Conservation (phyloP, 2,113 vertebrate genomes). For the Petrocephalus microphthalmus region DNA sequence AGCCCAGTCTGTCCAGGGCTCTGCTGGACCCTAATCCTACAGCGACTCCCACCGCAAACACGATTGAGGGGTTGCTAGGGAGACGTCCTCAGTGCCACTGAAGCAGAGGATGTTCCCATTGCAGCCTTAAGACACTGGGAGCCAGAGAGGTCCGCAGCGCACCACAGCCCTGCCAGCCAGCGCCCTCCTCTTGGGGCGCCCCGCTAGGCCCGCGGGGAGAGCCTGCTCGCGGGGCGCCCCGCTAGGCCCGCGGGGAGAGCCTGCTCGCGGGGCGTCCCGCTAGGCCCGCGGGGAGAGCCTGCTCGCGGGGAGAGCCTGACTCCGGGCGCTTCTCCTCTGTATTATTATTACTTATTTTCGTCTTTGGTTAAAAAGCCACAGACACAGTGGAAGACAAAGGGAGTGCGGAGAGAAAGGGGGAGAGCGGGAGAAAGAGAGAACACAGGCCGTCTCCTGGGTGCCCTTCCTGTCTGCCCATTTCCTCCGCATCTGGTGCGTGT, state of each 20-base stretch:
- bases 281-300: too few relatives aligned
- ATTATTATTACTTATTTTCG: conserved; percentile 56
- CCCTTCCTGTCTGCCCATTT: conserved; percentile 80
- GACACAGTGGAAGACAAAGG: conserved; percentile 54
- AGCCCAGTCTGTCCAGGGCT: not conserved
- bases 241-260: too few relatives aligned
- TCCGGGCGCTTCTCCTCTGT: conserved; percentile 58
- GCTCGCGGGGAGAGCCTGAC: conserved; percentile 59
- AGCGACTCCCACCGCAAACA: not conserved
- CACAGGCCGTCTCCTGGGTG: conserved; percentile 77
- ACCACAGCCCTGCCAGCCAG: not conserved
- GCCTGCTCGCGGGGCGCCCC: too few relatives aligned
- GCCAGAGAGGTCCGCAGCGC: conserved; percentile 30
- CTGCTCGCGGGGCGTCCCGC: too few relatives aligned
- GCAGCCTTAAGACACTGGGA: not conserved
- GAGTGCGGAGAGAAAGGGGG: conserved; percentile 25
- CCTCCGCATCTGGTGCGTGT: conserved; percentile 73
- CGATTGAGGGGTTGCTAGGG: not conserved
- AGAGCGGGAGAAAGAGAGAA: conserved; percentile 45
- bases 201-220: too few relatives aligned
- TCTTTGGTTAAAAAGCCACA: conserved; percentile 64
- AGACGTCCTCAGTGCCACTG: not conserved
- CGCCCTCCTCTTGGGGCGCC: too few relatives aligned
- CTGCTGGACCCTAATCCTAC: not conserved
- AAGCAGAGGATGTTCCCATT: too few relatives aligned